Conservation (phyloP, 2,888 invertebrate genomes). For the Deilephila porcellus region DNA sequence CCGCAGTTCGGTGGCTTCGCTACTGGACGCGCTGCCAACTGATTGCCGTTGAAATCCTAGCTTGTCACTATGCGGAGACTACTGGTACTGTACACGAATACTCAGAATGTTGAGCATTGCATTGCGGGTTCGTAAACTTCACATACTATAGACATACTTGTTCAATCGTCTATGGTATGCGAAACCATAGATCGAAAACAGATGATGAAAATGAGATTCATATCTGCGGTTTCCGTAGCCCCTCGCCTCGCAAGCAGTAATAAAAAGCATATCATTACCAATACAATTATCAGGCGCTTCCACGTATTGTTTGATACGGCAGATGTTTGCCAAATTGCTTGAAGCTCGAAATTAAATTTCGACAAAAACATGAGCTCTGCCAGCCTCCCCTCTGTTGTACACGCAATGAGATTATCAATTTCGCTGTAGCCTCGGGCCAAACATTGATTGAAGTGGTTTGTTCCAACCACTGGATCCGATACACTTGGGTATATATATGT, state of each 20-base stretch:
- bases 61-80: neutral
- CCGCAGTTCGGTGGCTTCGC: constrained; percentile 22
- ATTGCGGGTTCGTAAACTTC: too few species aligned
- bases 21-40: neutral
- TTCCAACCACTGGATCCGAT: neutral
- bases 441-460: constrained; percentile 8
- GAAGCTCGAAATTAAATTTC: constrained; percentile 1
- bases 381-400: constrained; percentile 4
- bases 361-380: constrained; percentile 7
- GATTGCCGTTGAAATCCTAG: constrained; percentile 5
- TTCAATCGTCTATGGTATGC: too few species aligned
- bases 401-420: constrained; percentile 14
- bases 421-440: neutral
- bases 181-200: too few species aligned
- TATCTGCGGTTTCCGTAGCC: neutral
- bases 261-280: neutral
- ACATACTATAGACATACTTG: too few species aligned
- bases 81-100: neutral
- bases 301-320: neutral
- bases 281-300: neutral
- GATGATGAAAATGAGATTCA: too few species aligned
- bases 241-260: neutral
- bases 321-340: neutral
- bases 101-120: neutral
- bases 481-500: neutral